These are phyloP conservation scores for Vulpes lagopus DNA, from an alignment of 2,113 vertebrate species.

Conservation along the genomic window DNA sequence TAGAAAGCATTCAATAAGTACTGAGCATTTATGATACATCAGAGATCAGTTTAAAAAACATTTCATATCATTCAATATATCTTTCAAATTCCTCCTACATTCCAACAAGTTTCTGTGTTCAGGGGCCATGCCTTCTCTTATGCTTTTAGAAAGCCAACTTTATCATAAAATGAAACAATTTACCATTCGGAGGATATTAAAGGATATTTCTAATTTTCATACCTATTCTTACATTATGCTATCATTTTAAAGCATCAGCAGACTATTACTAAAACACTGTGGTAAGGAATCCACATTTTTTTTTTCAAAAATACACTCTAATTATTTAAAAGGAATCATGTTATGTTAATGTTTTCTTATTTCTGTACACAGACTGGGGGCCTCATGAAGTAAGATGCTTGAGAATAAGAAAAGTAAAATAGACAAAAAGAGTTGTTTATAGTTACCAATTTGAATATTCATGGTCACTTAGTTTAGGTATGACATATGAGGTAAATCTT, in stretches of 20 bases:
- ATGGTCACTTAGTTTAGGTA: background rate
- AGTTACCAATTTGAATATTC: background rate
- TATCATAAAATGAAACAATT: background rate
- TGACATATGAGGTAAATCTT: background rate
- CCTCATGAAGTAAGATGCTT: background rate
- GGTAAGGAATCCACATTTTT: background rate
- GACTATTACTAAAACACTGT: background rate
- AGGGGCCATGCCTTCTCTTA: background rate
- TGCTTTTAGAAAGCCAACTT: background rate
- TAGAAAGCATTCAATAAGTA: background rate
- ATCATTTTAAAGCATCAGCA: background rate
- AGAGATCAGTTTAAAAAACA: background rate
- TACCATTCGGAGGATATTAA: background rate
- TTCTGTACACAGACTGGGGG: background rate
- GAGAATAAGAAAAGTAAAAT: background rate
- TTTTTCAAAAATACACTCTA: background rate
- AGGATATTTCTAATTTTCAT: background rate
- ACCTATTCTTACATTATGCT: background rate
- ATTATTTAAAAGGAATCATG: background rate
- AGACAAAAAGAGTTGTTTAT: background rate
- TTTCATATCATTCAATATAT: background rate
- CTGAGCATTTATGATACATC: background rate
- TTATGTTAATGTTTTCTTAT: background rate
- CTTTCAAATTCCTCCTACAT: background rate
- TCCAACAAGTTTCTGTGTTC: background rate